A percentile compares a stretch with the other conserved stretches of the same genome.
phyloP scores from a whole-genome alignment of 2,113 vertebrate genomes.

The Aspidoscelis tigris region DNA sequence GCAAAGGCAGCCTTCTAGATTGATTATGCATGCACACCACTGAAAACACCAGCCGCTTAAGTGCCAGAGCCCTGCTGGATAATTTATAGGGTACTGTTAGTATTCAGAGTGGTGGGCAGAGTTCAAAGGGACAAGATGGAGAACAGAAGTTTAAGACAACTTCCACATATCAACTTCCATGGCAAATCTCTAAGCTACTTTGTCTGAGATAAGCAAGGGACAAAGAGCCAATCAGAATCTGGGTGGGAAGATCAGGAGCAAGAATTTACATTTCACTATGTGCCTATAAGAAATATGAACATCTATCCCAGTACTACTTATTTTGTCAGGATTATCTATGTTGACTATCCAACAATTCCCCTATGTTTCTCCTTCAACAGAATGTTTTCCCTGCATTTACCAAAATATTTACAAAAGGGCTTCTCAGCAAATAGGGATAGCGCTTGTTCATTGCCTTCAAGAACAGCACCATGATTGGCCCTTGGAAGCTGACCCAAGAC shows the following conservation, averaged over 20 bases:
- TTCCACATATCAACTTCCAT: background rate
- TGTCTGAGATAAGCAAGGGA: background rate
- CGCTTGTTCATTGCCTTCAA: background rate
- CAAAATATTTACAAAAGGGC: background rate
- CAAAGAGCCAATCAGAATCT: background rate
- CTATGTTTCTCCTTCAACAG: background rate
- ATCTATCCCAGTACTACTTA: background rate
- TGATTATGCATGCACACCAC: constrained; percentile 71
- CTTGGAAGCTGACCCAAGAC: background rate
- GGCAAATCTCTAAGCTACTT: background rate
- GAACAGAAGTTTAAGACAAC: constrained; percentile 64
- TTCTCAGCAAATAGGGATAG: background rate
- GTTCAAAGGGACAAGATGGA: constrained; percentile 71
- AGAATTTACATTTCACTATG: background rate
- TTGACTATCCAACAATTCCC: background rate
- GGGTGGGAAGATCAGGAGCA: background rate
- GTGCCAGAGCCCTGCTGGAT: constrained; percentile 71
- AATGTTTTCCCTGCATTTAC: background rate
- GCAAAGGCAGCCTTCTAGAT: constrained; percentile 67
- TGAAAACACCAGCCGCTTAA: constrained; percentile 66
- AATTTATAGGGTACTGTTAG: constrained; percentile 73
- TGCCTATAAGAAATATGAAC: background rate
- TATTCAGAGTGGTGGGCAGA: constrained; percentile 67
- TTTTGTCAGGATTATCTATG: background rate
- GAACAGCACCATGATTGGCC: background rate